Evolutionary conservation across 2,888 invertebrate species (phyloP), one percentile per base, ranked within the genome.

Genomic region (Lasioglossum oenotherae): DNA sequence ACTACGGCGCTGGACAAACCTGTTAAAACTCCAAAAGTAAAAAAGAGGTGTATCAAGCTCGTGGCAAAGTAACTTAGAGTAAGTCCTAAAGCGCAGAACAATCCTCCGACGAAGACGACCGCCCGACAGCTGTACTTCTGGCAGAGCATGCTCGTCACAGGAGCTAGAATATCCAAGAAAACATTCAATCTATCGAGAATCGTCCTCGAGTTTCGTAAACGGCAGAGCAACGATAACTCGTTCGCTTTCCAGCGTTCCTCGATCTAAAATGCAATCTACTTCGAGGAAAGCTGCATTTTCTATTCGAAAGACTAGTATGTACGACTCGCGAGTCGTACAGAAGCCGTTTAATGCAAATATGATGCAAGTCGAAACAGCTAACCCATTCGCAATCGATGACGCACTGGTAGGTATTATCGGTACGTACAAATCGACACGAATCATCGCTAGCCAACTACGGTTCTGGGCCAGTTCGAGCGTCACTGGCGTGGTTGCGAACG

Each of bases 1-100:
- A 57, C 3, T n/a, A 53, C n/a, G 57, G n/a, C 31, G 10, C 23
- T 69, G 4, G n/a, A 90, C 95, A 95, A 90, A 97, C 97, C 97
- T 88, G 97, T 97, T 92, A 97, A 96, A 19, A 97, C 96, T 57
- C 97, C 97, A 89, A 97, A 97, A 74, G 97, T 97, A 85, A 97
- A 96, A 82, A 97, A 96, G 67, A 97, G 95, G 94, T 97, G 97
- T 80, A 97, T 93, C 78, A 97, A 95, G n/a, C 96, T 97, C 10
- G 96, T 97, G 85, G 97, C 97, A 94, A 97, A 97, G 94, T 96
- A 97, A 71, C 97, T 97, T 27, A 97, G 95, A 0, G 97, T 97
- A 75, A 97, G 96, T 23, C 97, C 97, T 0, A 97, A 95, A 0
- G 97, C 97, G 91, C 97, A 97, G 94, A 97, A 97, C 74, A 97